phyloP scores from a whole-genome alignment of 2,113 vertebrate genomes.

The Neofelis nebulosa region DNA sequence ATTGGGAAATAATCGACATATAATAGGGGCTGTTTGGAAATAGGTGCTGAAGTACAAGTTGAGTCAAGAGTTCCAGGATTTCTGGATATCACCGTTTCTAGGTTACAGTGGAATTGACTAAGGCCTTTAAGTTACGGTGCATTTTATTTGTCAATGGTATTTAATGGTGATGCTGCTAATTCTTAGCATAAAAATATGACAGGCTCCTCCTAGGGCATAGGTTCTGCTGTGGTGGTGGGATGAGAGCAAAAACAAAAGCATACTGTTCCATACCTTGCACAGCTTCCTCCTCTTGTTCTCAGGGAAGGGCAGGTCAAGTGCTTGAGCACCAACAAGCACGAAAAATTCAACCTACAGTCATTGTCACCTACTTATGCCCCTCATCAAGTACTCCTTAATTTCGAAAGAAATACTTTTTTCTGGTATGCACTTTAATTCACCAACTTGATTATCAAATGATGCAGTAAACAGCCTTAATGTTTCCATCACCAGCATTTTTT shows the following conservation, averaged over 20 bases:
- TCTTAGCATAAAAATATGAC: neutral
- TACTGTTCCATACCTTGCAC: neutral
- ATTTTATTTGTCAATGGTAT: neutral
- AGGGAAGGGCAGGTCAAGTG: neutral
- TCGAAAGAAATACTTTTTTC: neutral
- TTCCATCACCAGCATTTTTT: conserved; percentile 19
- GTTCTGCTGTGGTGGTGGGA: neutral
- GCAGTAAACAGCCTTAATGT: neutral
- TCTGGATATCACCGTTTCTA: neutral
- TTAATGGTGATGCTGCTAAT: neutral
- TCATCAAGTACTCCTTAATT: neutral
- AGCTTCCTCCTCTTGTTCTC: neutral
- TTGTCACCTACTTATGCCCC: neutral
- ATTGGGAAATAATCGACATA: neutral
- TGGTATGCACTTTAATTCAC: neutral
- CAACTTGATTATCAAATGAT: neutral
- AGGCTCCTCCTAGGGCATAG: neutral
- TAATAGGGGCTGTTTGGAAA: neutral
- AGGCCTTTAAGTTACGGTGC: neutral
- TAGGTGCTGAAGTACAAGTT: neutral
- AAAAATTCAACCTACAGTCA: neutral
- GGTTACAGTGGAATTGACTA: neutral
- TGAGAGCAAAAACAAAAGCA: neutral
- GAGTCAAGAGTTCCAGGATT: neutral
- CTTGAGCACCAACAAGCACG: neutral